Evolutionary conservation across 1,140 invertebrate species (phyloP).

Genomic region (Sesamia nonagrioides): DNA sequence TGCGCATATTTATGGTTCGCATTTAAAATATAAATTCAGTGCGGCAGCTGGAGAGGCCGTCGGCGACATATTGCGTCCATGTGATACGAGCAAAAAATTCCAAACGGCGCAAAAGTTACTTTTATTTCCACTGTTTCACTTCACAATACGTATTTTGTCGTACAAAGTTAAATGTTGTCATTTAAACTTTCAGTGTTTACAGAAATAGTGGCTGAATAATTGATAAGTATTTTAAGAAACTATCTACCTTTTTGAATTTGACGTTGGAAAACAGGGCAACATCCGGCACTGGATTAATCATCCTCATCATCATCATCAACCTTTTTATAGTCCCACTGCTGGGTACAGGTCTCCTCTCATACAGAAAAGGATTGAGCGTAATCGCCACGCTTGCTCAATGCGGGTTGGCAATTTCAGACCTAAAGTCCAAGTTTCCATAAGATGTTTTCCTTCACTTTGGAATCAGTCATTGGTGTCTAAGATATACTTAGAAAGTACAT

Average conservation of each 20-base stretch:
- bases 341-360: too few relatives aligned
- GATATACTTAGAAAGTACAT: too few relatives aligned
- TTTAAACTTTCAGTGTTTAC: conserved; percentile 35
- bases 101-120: conserved; percentile 35
- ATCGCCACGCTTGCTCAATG: too few relatives aligned
- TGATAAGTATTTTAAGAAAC: neutral
- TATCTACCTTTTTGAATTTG: neutral
- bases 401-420: too few relatives aligned
- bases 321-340: too few relatives aligned
- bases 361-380: too few relatives aligned
- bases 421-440: too few relatives aligned
- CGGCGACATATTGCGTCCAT: conserved; percentile 57
- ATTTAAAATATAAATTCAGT: conserved; percentile 68
- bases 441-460: too few relatives aligned
- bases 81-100: conserved; percentile 55
- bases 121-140: conserved; percentile 45
- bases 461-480: too few relatives aligned
- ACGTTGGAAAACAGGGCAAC: neutral
- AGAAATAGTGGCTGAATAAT: conserved; percentile 20
- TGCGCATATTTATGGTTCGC: conserved; percentile 71
- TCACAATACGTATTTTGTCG: conserved; percentile 34
- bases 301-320: too few relatives aligned
- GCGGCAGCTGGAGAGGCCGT: conserved; percentile 48
- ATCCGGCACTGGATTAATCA: neutral
- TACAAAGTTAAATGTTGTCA: conserved; percentile 31